Base-by-base conservation (phyloP, 2,888 invertebrate species). In the Neuroscelio doddi region DNA sequence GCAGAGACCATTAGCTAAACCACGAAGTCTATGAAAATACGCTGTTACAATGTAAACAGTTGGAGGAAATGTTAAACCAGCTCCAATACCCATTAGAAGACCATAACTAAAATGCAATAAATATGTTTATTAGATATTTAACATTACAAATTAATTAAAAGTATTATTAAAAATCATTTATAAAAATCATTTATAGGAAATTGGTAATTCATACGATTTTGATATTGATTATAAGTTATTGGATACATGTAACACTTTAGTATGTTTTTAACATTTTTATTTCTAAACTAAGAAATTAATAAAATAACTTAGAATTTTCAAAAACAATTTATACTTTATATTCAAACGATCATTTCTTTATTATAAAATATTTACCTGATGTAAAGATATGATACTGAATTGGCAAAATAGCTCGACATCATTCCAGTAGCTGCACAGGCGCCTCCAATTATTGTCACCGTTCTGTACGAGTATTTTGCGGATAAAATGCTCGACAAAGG, bases 11-110 rank as follows among this genome's bases (percentile, higher is more conserved):
- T 94, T 95, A 36, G 95, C 95, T 16, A 95, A 86, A 0, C 94
- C 95, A 16, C 94, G 87, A 1, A 90, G 85, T 46, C 89, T 88
- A 42, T 92, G 90, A 82, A 95, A 95, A 84, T 95, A 95, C 61
- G 93, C 92, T 51, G 93, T 94, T 70, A 95, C 94, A 70, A 95
- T 94, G 85, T 94, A 94, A 29, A 95, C 93, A 0, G 95, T 94
- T 1, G 94, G 94, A 1, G 95, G 94, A 85, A 94, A 95, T 0
- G 93, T 91, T 3, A 95, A 85, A 0, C 94, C 94, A 0, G 94
- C 94, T 4, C 95, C 95, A 27, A 91, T 90, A 53, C 95, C 95
- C n/a, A 94, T 92, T 85, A 94, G 87, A 1, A 93, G 87, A 32
- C 94, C 94, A 83, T 93, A 94, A 85, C 93, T 93, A 74, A 53